phyloP scores from a whole-genome alignment of 2,888 invertebrate genomes.

The Pocota personata region DNA sequence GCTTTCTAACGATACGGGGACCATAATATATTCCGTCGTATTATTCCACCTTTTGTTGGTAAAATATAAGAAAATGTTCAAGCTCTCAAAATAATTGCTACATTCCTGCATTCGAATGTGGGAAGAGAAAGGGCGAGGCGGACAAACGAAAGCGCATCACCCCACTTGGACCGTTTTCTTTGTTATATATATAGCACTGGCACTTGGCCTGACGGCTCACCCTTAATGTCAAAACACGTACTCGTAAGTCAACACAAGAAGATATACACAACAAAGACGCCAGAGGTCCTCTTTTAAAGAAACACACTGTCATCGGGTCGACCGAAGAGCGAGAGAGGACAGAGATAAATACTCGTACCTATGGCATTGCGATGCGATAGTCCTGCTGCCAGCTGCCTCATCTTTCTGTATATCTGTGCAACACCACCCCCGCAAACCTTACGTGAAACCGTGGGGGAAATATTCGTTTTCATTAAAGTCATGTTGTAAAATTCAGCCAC shows the following conservation, averaged over 20 bases:
- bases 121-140: background rate
- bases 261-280: slow-evolving; percentile 41
- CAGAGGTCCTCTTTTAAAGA: slow-evolving; percentile 40
- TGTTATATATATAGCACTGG: background rate
- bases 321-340: slow-evolving; percentile 29
- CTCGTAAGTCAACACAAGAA: slow-evolving; percentile 69
- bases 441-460: background rate
- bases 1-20: background rate
- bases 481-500: slow-evolving; percentile 50
- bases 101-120: slow-evolving; percentile 53
- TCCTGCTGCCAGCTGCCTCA: background rate
- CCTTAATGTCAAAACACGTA: slow-evolving; percentile 71
- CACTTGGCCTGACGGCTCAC: slow-evolving; percentile 59
- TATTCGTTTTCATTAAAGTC: slow-evolving; percentile 59
- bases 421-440: background rate
- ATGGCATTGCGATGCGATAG: slow-evolving; percentile 12
- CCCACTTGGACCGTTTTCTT: slow-evolving; percentile 18
- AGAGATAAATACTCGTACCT: slow-evolving; percentile 9
- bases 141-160: background rate
- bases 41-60: slow-evolving; percentile 21
- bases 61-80: background rate
- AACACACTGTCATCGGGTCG: slow-evolving; percentile 44
- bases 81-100: slow-evolving; percentile 68
- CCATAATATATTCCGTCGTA: slow-evolving; percentile 22
- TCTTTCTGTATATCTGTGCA: background rate